Evolutionary conservation across 2,113 vertebrate genomes (phyloP), one percentile per base, ranked within the genome.

Genomic region (Cettia cetti): DNA sequence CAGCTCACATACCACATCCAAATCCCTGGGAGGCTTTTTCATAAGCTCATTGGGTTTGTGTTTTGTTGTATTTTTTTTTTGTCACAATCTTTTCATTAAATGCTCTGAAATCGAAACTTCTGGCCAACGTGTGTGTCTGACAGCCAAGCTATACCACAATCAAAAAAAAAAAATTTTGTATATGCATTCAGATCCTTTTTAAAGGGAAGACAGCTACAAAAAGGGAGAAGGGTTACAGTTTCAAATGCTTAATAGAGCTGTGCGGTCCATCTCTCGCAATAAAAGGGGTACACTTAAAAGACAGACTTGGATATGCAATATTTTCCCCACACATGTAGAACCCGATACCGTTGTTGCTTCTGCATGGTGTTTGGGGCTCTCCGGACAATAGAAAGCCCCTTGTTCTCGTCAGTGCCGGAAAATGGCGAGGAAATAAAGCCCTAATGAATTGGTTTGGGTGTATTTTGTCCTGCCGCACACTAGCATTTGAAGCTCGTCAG

Each of bases 31-130:
- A 89, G 95, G 80, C 69, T 96, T 95, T 94, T 90, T 94, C 92
- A 96, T 92, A 86, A 96, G 77, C 89, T 96, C 77, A 60, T 68
- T 71, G 91, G 86, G 89, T 95, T 89, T 96, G 56, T 81, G 86
- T 96, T 93, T 89, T 96, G 82, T 83, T 86, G 65, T 10, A 9
- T 68, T 56, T 33, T 13, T 54, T n/a, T n/a, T n/a, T 22, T 5
- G 54, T 71, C 80, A 82, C 84, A 80, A 35, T 89, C 66, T 93
- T 96, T 80, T 93, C 30, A 96, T 97, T 95, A 88, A 94, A 83
- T 27, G 68, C 59, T 81, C 91, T 80, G 71, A 90, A 94, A 82
- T 81, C 49, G 71, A 86, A 90, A 95, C 80, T 92, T 80, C 47
- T 59, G 59, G 56, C 50, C 70, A 75, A 85, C 13, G 59, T 60